Percentiles rank a stretch among this genome's conserved stretches.
Evolutionary conservation across 2,113 vertebrate species (phyloP).

Genomic region (Mastomys coucha): DNA sequence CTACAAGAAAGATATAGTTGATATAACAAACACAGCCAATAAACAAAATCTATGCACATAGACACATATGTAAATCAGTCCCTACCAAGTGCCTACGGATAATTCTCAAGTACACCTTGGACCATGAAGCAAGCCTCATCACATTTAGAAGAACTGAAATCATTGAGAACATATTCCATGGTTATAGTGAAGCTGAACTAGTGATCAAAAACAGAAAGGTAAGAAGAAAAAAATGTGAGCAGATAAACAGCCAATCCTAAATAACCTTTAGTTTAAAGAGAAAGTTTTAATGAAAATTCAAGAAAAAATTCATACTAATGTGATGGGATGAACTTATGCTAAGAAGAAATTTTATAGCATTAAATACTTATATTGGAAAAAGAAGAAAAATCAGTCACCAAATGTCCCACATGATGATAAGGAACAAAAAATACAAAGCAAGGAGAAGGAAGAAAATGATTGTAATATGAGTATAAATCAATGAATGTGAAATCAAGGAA

Average conservation of each 20-base stretch:
- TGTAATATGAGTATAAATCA: background rate
- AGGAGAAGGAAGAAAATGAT: background rate
- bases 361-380: background rate
- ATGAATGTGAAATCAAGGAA: background rate
- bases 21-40: background rate
- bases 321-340: background rate
- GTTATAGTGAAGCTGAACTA: background rate
- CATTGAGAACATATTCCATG: background rate
- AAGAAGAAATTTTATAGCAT: background rate
- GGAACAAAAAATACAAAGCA: background rate
- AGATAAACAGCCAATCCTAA: background rate
- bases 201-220: background rate
- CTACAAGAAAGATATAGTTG: background rate
- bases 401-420: background rate
- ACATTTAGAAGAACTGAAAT: background rate
- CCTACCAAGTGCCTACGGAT: background rate
- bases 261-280: background rate
- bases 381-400: background rate
- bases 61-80: background rate
- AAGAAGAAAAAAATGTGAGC: background rate
- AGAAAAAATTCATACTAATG: background rate
- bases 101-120: background rate
- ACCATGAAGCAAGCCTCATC: background rate
- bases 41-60: background rate
- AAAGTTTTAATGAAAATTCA: background rate